A percentile compares a stretch with the other conserved stretches of the same genome.
These are phyloP conservation scores for Columba livia DNA, from an alignment of 2,113 vertebrate species.

Conservation along the genomic window DNA sequence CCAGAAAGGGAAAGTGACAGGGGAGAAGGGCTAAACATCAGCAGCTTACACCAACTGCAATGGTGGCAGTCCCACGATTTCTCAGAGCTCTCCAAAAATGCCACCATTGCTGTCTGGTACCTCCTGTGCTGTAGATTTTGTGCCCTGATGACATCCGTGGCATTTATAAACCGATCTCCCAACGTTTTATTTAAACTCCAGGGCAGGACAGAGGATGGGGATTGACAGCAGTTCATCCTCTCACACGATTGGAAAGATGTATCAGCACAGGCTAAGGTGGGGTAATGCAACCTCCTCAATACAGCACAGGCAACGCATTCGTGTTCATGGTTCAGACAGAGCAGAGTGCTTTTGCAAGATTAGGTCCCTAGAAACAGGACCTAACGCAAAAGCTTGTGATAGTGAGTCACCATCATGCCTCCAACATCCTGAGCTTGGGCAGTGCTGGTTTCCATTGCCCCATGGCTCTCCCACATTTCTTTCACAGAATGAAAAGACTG, in stretches of 20 bases:
- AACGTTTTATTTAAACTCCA: neutral
- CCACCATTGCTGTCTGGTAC: neutral
- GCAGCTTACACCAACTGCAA: neutral
- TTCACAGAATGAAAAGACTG: neutral
- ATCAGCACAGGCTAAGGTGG: neutral
- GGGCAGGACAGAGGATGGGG: neutral
- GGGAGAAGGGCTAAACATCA: neutral
- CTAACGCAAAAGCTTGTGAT: neutral
- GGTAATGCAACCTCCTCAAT: neutral
- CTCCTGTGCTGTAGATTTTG: neutral
- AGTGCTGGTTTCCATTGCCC: neutral
- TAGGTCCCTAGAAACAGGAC: neutral
- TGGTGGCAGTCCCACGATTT: neutral
- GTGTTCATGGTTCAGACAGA: neutral
- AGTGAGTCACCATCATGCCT: neutral
- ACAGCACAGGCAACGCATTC: neutral
- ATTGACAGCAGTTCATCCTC: neutral
- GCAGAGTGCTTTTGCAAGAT: neutral
- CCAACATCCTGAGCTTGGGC: neutral
- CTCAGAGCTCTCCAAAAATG: neutral
- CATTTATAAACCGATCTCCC: neutral
- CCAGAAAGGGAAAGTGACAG: neutral
- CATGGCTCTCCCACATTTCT: neutral
- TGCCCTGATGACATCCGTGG: accelerated
- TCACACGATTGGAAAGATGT: neutral